Evolutionary conservation across 1,140 invertebrate species (phyloP).

Genomic region (Sarcophaga peregrina): DNA sequence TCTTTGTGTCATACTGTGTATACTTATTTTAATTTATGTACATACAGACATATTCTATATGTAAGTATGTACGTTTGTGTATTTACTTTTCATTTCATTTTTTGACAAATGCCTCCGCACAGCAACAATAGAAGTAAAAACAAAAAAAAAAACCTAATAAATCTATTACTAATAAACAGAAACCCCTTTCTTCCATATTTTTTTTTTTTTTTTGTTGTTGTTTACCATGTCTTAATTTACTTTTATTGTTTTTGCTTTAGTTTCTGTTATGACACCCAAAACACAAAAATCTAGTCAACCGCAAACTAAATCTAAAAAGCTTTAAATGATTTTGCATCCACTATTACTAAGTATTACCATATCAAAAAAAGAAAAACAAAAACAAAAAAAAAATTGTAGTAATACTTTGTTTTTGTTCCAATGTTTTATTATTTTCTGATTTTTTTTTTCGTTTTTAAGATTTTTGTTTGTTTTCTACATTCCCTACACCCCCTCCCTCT

Average conservation of each 20-base stretch:
- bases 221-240: too few species aligned
- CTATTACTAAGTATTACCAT: not conserved
- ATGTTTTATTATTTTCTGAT: too few species aligned
- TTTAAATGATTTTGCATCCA: slow-evolving; percentile 40
- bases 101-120: slow-evolving; percentile 1
- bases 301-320: slow-evolving; percentile 39
- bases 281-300: slow-evolving; percentile 39
- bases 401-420: too few species aligned
- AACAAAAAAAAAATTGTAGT: too few species aligned
- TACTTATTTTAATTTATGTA: too few species aligned
- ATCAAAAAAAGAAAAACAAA: too few species aligned
- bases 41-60: not conserved
- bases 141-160: slow-evolving; percentile 21
- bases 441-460: too few species aligned
- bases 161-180: slow-evolving; percentile 24
- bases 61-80: not conserved
- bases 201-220: too few species aligned
- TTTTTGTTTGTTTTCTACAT: too few species aligned
- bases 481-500: too few species aligned
- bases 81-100: slow-evolving; percentile 24
- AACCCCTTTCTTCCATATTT: not conserved
- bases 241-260: not conserved
- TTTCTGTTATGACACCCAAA: slow-evolving; percentile 36
- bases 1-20: not conserved
- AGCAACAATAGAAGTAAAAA: not conserved